Evolutionary conservation across 2,113 vertebrate genomes (phyloP), one percentile per base, ranked within the genome.

Genomic region (Actenoides hombroni): DNA sequence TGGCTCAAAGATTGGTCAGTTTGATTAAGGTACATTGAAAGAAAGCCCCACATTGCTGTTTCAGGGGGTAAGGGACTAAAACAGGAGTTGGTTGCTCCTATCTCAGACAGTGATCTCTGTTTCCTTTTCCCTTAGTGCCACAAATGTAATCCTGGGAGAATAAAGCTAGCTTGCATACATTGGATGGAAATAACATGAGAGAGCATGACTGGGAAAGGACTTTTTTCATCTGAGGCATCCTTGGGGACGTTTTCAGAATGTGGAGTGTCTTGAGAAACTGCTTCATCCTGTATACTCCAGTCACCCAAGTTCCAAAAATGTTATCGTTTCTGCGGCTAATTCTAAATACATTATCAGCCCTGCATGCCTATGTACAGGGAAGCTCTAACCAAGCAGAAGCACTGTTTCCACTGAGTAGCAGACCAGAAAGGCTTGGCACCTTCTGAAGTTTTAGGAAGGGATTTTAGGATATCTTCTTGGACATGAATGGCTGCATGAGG

Each of bases 401-500:
- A 10, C 11, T 5, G 15, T 80, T 64, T 83, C 44, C 49, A 60
- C 44, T 48, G 26, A 90, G 23, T 26, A 61, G 2, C 33, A 56
- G 48, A 44, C 61, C 29, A 69, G 67, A 77, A 26, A 28, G 44
- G 24, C 13, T 59, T 82, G 31, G 65, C 51, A 37, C 10, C 28
- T 46, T 13, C 8, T 20, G 28, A 39, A 39, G 59, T 10, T 56
- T 63, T 73, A 46, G 75, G 44, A 79, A 68, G 23, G 40, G 17
- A 2, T 31, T 90, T 40, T 11, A 42, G 17, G 11, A 15, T 60
- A 21, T 29, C 29, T 81, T 67, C 12, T 33, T 2, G 1, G 39
- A 39, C 12, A 0, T 12, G 28, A 35, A 33, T 85, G 33, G 18
- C 4, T 39, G 23, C 11, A 7, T 7, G 5, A 0, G 0, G 7